A percentile compares a stretch with the other conserved stretches of the same genome.
These are phyloP conservation scores for Tinea trinotella DNA, from an alignment of 2,888 invertebrate species.

Conservation along the genomic window DNA sequence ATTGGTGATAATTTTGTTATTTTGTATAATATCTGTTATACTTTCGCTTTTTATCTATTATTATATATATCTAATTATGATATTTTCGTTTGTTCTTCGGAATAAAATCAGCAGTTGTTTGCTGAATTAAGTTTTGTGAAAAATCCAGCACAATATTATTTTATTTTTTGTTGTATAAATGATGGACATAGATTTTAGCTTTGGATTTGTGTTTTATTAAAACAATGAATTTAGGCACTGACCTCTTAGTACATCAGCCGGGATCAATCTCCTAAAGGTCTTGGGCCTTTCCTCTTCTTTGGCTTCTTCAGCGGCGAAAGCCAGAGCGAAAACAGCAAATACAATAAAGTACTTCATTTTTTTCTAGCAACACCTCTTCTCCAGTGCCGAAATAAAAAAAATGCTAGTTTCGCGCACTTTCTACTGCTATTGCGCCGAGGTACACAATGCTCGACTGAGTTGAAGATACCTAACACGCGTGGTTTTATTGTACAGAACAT, in stretches of 20 bases:
- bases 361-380: neutral
- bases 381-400: slow-evolving; percentile 34
- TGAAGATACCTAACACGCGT: slow-evolving; percentile 39
- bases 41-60: no score
- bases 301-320: slow-evolving; percentile 70
- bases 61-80: no score
- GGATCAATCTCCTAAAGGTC: slow-evolving; percentile 86
- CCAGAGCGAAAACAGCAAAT: slow-evolving; percentile 63
- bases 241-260: slow-evolving; percentile 93
- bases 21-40: no score
- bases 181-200: no score
- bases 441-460: slow-evolving; percentile 45
- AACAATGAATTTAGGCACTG: slow-evolving; percentile 39
- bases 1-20: neutral
- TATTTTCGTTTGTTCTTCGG: no score
- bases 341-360: slow-evolving; percentile 73
- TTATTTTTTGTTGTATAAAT: no score
- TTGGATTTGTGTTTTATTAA: no score
- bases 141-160: no score
- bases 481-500: slow-evolving; percentile 40
- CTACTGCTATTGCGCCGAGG: slow-evolving; percentile 35
- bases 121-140: no score
- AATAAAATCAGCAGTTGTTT: no score
- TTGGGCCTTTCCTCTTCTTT: slow-evolving; percentile 75
- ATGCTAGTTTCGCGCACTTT: slow-evolving; percentile 33